Base-by-base conservation (phyloP, 2,797 vertebrate genomes). In the Buphagus erythrorhynchus region DNA sequence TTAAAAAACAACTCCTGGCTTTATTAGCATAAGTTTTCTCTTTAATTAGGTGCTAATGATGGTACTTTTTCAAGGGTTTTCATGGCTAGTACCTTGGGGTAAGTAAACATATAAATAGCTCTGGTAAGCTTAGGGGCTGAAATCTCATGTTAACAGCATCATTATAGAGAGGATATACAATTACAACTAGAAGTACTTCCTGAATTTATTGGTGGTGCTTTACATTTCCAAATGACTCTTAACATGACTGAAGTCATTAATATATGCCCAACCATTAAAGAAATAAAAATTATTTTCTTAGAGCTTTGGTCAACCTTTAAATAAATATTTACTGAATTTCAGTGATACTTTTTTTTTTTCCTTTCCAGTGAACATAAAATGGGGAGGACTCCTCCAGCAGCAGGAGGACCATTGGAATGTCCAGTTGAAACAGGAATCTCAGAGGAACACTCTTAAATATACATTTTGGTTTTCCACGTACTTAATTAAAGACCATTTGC, bases 21-120 rank as follows among this genome's bases (percentile, higher is more conserved):
- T 95, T 94, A 97, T 97, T 97, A 97, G 83, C 90, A 93, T 94
- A 93, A 94, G 52, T 94, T 97, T 95, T 95, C 69, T 46, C 66
- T 93, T 96, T 97, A 98, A 98, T 98, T 98, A 97, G 95, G 88
- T 90, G 59, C 92, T 98, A 97, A 98, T 96, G 97, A 97, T 96
- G 95, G 95, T 92, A 96, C 54, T 97, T 97, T 97, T 97, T 97
- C 97, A 95, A 96, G 82, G 57, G 75, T 97, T 94, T 97, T 88
- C 72, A 28, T 1, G 0, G 79, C 59, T 86, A 79, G 55, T 96
- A 91, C 93, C 93, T 95, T 95, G 45, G 91, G 94, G 94, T 93
- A 97, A 96, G 71, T 96, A 97, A 97, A 97, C 71, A 95, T 88
- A 94, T 93, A 97, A 97, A 97, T 91, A 96, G 92, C 46, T 91